These are phyloP conservation scores for Mystacornis crossleyi DNA, from an alignment of 2,113 vertebrate genomes.

Conservation along the genomic window DNA sequence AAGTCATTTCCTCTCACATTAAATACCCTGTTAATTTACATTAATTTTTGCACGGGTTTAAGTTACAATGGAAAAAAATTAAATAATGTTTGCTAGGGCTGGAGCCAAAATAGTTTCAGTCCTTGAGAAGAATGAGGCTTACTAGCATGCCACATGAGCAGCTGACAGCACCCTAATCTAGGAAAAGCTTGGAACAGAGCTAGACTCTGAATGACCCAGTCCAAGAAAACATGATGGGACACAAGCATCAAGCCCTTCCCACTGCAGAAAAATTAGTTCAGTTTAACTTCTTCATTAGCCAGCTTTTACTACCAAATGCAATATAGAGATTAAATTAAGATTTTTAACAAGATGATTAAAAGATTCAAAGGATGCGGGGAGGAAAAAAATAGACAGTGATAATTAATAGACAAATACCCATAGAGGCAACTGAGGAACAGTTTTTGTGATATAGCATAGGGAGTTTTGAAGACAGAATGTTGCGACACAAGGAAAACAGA, in stretches of 20 bases:
- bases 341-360: neutral
- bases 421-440: neutral
- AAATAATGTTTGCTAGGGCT: neutral
- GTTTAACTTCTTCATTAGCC: conserved; percentile 6
- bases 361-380: neutral
- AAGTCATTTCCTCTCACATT: conserved; percentile 1
- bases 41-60: neutral
- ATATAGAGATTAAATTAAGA: neutral
- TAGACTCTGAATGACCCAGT: neutral
- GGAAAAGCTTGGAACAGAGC: neutral
- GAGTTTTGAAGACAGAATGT: neutral
- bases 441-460: neutral
- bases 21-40: neutral
- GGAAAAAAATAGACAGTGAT: neutral
- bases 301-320: neutral
- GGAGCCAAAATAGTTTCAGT: conserved; percentile 32
- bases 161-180: neutral
- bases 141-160: neutral
- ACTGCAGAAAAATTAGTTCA: neutral
- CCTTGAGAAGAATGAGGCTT: neutral
- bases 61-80: conserved; percentile 2
- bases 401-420: neutral
- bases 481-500: neutral
- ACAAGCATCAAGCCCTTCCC: neutral
- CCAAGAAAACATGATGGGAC: neutral